Conservation (phyloP, 1,140 invertebrate genomes). For the Megalonaias nervosa region DNA sequence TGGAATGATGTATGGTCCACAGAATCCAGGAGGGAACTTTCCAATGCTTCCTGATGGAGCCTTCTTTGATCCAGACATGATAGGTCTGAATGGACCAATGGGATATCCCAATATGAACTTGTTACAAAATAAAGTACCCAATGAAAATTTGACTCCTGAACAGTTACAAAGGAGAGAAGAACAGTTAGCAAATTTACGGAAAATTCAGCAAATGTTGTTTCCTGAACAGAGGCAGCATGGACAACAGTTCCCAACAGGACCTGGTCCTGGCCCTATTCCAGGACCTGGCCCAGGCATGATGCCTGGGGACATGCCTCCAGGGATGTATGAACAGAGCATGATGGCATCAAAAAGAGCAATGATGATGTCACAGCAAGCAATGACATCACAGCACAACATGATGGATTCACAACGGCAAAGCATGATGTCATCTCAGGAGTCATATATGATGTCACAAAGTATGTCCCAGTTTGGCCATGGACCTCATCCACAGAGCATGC, state of each 20-base stretch:
- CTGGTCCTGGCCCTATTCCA: constrained; percentile 32
- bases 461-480: constrained; percentile 57
- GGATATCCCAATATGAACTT: constrained; percentile 54
- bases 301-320: constrained; percentile 50
- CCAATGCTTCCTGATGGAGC: constrained; percentile 56
- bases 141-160: constrained; percentile 97
- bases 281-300: constrained; percentile 47
- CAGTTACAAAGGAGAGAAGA: constrained; percentile 94
- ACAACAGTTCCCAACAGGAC: constrained; percentile 41
- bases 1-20: constrained; percentile 43
- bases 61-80: constrained; percentile 54
- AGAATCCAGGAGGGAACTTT: constrained; percentile 36
- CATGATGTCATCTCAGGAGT: constrained; percentile 57
- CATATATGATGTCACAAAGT: constrained; percentile 52
- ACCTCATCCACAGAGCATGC: constrained; percentile 54
- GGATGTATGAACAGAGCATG: constrained; percentile 64
- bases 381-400: constrained; percentile 59
- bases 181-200: constrained; percentile 90
- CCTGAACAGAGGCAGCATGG: constrained; percentile 75
- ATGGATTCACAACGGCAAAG: constrained; percentile 32
- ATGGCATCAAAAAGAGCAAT: constrained; percentile 58
- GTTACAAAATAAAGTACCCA: constrained; percentile 76
- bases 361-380: constrained; percentile 63
- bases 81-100: constrained; percentile 33
- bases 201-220: constrained; percentile 94